Base-by-base conservation (phyloP, 2,113 vertebrate genomes). In the Etia nguti region DNA sequence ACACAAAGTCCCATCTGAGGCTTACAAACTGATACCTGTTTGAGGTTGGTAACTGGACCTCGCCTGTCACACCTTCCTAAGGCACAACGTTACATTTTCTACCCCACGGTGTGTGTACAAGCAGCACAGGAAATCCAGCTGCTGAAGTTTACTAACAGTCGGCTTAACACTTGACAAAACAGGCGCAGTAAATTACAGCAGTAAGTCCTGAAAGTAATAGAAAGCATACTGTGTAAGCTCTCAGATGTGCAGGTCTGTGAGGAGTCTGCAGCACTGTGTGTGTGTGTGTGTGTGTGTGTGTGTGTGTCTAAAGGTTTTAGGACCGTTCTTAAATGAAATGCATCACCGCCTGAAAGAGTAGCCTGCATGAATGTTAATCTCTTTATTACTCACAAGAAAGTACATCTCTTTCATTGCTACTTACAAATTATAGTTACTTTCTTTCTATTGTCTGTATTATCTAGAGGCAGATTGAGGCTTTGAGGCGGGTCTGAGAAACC, bases 261-360 rank as follows among this genome's bases (percentile, higher is more conserved):
- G 3, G 1, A 26, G 38, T 16, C 34, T 41, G 54, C 46, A 36
- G 41, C 38, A 4, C 73, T 43, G 6, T 56, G 38, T 11, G 9
- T 46, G 34, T 73, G 43, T 11, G 9, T 46, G 34, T 73, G 43
- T 43, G 6, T 56, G 38, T 11, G 9, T 46, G 34, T 73, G 43
- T n/a, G n/a, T n/a, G n/a, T n/a, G n/a, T n/a, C n/a, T n/a, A n/a
- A 60, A 77, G 82, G 86, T 90, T 81, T 89, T 84, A 41, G 79
- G 26, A 59, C 46, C 6, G 2, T 60, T 82, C 81, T 54, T 50
- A 65, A 50, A 60, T 48, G 20, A 86, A 52, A 88, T 43, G 15
- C 77, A 48, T 80, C 81, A 20, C 41, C 59, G 41, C 83, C 86
- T 82, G 65, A 81, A 65, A 2, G 8, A 26, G 52, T 59, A 80